phyloP scores from a whole-genome alignment of 1,140 invertebrate species.

The Heterodera schachtii region DNA sequence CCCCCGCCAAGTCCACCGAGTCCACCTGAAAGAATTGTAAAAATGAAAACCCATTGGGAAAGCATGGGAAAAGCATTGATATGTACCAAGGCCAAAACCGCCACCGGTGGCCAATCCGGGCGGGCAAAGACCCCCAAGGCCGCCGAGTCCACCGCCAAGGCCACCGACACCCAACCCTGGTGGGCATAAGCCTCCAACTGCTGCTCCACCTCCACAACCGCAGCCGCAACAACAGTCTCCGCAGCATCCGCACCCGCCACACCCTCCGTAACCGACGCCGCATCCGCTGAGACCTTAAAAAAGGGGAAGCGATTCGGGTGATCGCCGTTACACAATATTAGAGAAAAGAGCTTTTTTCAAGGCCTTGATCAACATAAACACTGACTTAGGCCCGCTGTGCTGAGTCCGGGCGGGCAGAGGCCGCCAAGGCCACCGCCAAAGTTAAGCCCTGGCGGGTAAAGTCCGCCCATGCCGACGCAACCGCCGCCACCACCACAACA shows the following conservation, averaged over 20 bases:
- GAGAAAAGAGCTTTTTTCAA: no score
- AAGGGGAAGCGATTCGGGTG: background rate
- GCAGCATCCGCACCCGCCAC: conserved; percentile 8
- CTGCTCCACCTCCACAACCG: conserved; percentile 17
- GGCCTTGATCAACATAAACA: background rate
- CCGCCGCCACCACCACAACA: conserved; percentile 3
- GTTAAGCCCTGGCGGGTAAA: conserved; percentile 16
- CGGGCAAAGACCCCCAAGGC: conserved; percentile 11
- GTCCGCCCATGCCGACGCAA: conserved; percentile 4
- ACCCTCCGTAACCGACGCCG: conserved; percentile 1
- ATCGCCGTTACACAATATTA: background rate
- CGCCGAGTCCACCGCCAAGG: conserved; percentile 10
- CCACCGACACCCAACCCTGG: conserved; percentile 22
- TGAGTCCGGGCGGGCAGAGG: background rate
- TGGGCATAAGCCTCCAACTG: conserved; percentile 21
- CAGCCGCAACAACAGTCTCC: conserved; percentile 10
- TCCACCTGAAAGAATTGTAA: background rate
- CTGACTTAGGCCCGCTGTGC: background rate
- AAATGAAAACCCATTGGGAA: background rate
- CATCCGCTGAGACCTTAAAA: conserved; percentile 18
- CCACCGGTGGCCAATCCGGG: background rate
- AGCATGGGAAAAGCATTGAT: no score
- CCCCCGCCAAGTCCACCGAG: conserved; percentile 20
- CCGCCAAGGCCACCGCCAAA: background rate
- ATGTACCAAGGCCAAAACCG: background rate